Percentiles rank a stretch among this genome's conserved stretches.
These are phyloP conservation scores for Yasuhikotakia modesta DNA, from an alignment of 2,797 vertebrate species.

Conservation along the genomic window DNA sequence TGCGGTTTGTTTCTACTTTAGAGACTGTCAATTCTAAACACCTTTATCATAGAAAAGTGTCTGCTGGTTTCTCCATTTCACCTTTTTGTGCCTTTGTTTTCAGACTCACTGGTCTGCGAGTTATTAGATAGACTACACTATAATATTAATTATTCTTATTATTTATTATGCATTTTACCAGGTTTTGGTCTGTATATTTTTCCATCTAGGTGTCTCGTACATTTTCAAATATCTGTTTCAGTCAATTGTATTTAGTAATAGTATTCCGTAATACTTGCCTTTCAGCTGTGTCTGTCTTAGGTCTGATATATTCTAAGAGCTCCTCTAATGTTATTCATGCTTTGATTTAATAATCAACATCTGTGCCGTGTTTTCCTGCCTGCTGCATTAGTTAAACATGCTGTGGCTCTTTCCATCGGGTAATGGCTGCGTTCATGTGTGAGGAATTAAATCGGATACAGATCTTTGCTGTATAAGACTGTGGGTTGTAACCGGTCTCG, in stretches of 20 bases:
- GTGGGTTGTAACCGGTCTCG: slow-evolving; percentile 22
- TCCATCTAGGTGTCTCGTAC: slow-evolving; percentile 15
- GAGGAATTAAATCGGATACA: slow-evolving; percentile 22
- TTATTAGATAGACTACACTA: background rate
- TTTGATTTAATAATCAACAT: slow-evolving; percentile 51
- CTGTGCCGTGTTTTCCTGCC: slow-evolving; percentile 29
- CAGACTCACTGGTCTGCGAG: background rate
- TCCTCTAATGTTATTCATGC: slow-evolving; percentile 22
- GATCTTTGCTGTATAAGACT: slow-evolving; percentile 39
- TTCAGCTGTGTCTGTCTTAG: slow-evolving; percentile 3
- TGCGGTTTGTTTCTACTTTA: slow-evolving; percentile 67
- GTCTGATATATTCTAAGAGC: slow-evolving; percentile 33
- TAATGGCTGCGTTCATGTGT: slow-evolving; percentile 40
- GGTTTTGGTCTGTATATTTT: slow-evolving; percentile 17
- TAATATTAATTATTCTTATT: slow-evolving; percentile 26
- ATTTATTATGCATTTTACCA: slow-evolving; percentile 17
- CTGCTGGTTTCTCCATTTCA: slow-evolving; percentile 2
- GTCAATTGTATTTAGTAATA: slow-evolving; percentile 40
- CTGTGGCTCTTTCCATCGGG: background rate
- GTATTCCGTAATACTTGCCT: background rate
- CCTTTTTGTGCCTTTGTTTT: slow-evolving; percentile 8
- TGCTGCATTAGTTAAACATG: slow-evolving; percentile 22
- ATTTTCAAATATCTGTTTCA: slow-evolving; percentile 18
- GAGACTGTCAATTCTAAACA: slow-evolving; percentile 56
- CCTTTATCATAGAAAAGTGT: slow-evolving; percentile 46